Base-by-base conservation (phyloP, 2,888 invertebrate genomes). In the Steinernema carpocapsae region DNA sequence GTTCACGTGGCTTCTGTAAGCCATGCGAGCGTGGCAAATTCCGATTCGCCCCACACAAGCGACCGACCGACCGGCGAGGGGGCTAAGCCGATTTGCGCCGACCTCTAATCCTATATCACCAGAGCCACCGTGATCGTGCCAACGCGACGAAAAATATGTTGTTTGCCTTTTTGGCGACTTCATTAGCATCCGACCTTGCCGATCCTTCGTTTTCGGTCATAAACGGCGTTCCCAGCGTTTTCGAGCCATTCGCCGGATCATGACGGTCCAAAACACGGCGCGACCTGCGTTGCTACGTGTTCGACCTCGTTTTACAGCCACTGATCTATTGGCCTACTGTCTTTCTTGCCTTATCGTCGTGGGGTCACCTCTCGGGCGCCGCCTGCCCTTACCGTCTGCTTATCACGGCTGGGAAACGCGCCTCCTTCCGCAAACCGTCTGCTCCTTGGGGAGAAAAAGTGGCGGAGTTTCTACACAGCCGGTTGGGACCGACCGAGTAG, bases 81-180 rank as follows among this genome's bases (percentile, higher is more conserved):
- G 26, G 24, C 56, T 56, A 56, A 56, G 56, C 56, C 56, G 56
- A 56, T 56, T 56, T 56, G 22, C 56, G 26, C 6, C 56, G 56
- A 56, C 22, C 56, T 56, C 1, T 56, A 56, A 56, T 56, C 56
- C 56, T 2, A 10, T 24, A 24, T 24, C 56, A 56, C 14, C 26
- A n/a, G n/a, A n/a, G n/a, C n/a, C n/a, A n/a, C n/a, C n/a, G n/a
- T n/a, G n/a, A 6, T 19, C 24, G 56, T 56, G 56, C 56, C 56
- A 56, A 56, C 56, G 26, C 56, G 24, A 56, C 26, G 24, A 56
- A n/a, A 56, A 56, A 56, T 56, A 56, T 56, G 56, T 56, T 56
- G 22, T 56, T 56, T 6, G 56, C 56, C 26, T 56, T 56, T 56
- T 56, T 56, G 22, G 26, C 14, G 51, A n/a, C 19, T 19, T 56